Evolutionary conservation across 2,113 vertebrate genomes (phyloP).

Genomic region (Coturnix japonica): DNA sequence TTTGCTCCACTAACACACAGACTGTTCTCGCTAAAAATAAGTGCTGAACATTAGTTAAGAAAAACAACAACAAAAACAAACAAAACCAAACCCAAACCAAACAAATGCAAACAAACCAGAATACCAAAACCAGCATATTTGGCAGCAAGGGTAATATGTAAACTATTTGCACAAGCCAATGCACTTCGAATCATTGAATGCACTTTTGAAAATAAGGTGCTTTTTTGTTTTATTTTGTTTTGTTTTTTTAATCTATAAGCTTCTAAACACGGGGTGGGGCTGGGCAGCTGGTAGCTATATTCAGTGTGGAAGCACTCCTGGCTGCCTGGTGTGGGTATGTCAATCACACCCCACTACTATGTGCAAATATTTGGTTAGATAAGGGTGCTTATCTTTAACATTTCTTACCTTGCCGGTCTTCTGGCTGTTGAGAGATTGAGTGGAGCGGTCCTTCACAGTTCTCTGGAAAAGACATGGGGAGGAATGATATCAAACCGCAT

Average conservation of each 20-base stretch:
- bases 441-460: slow-evolving; percentile 60
- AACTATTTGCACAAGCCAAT: not conserved
- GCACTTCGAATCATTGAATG: not conserved
- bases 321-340: slow-evolving; percentile 6
- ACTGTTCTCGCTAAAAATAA: slow-evolving; percentile 54
- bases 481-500: not conserved
- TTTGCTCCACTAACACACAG: slow-evolving; percentile 44
- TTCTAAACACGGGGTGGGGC: not conserved
- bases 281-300: slow-evolving; percentile 24
- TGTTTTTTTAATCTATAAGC: not conserved
- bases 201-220: not conserved
- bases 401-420: slow-evolving; percentile 81
- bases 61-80: not conserved
- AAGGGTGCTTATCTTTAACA: not conserved
- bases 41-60: slow-evolving; percentile 14
- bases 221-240: not conserved
- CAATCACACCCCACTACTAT: slow-evolving; percentile 30
- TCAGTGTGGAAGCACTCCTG: not conserved
- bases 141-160: not conserved
- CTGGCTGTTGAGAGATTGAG: slow-evolving; percentile 43
- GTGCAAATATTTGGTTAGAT: slow-evolving; percentile 56
- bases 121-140: not conserved
- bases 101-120: not conserved
- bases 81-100: not conserved
- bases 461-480: slow-evolving; percentile 21